Evolutionary conservation across 2,113 vertebrate species (phyloP), one percentile per base, ranked within the genome.

Genomic region (Sakesphorus luctuosus): DNA sequence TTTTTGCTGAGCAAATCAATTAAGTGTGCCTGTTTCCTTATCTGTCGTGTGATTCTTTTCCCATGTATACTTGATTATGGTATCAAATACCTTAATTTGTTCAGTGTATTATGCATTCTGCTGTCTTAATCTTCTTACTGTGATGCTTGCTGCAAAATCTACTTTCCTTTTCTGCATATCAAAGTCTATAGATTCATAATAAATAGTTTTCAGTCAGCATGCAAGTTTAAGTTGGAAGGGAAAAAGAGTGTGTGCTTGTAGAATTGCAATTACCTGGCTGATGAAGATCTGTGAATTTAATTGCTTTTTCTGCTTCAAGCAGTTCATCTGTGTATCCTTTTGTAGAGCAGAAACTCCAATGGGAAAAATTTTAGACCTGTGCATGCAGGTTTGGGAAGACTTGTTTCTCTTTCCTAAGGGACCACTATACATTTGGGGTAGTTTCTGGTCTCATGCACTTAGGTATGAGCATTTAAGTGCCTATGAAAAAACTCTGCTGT

Each of bases 371-470:
- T 36, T 26, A 40, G 24, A 67, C 25, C 28, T 58, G 10, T 52
- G 26, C 13, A 24, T 84, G 21, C 46, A 52, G 12, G 13, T 59
- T 87, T 87, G 56, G 16, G 38, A 61, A 9, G 33, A 66, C 21
- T 55, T 18, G 16, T 13, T 65, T 84, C 74, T 21, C 24, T 35
- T 81, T 47, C 31, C 4, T 18, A 18, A 66, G 67, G 40, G 7
- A 33, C 23, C 3, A 0, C 71, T 66, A 20, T 15, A 21, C 24
- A 49, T 79, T 18, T 47, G 38, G 8, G 1, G 6, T 16, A 59
- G 49, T 44, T 75, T 62, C 9, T 71, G 58, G 10, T 40, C 62
- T 65, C 0, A 0, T 19, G 29, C 17, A 12, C 52, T 36, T 59
- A 31, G 7, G 17, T 82, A 18, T 67, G 18, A 53, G 43, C 8